Conservation (phyloP, 1,140 invertebrate genomes). For the Nephotettix cincticeps region DNA sequence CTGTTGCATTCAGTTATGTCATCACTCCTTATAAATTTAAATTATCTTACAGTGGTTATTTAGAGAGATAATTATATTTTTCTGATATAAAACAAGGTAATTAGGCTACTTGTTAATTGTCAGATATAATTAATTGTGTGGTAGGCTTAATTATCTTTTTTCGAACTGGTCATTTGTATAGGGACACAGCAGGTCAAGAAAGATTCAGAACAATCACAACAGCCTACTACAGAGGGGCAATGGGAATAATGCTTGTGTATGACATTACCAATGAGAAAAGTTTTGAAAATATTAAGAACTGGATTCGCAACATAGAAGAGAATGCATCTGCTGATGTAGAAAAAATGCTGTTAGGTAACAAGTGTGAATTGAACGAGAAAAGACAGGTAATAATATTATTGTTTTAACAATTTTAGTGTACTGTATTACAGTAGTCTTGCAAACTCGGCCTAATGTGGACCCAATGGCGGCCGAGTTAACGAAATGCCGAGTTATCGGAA, state of each 20-base stretch:
- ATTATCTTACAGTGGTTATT: background rate
- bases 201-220: constrained; percentile 98
- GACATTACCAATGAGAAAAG: constrained; percentile 98
- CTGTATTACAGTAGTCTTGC: too few species aligned
- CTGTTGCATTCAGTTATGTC: background rate
- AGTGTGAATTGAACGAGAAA: constrained; percentile 90
- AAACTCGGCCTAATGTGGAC: too few species aligned
- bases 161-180: constrained; percentile 45
- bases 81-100: background rate
- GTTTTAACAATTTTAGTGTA: too few species aligned
- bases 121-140: background rate
- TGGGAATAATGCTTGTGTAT: constrained; percentile 99
- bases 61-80: background rate
- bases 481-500: too few species aligned
- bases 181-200: constrained; percentile 96
- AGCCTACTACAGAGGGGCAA: constrained; percentile 96
- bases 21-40: background rate
- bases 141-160: background rate
- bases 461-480: too few species aligned
- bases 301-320: constrained; percentile 98
- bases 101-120: background rate
- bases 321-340: constrained; percentile 92
- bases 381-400: constrained; percentile 81
- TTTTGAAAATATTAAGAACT: constrained; percentile 98
- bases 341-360: constrained; percentile 94